These are phyloP conservation scores for Tapera naevia DNA, from an alignment of 2,797 vertebrate genomes.

Conservation along the genomic window DNA sequence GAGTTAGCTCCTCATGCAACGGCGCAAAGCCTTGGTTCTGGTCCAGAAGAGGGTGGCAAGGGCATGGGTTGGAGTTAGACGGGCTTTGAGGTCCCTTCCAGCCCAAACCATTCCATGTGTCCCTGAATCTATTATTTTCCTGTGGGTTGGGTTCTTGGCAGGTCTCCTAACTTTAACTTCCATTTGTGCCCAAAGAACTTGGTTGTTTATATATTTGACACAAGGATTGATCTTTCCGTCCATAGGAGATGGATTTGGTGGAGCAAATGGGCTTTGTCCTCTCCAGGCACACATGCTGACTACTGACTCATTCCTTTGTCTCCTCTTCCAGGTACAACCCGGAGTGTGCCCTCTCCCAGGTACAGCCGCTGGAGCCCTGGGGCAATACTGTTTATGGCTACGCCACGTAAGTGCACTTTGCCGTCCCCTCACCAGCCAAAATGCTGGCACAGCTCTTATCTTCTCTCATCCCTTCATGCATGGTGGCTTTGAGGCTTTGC, in stretches of 20 bases:
- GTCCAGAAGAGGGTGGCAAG: no score
- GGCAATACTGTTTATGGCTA: slow-evolving; percentile 92
- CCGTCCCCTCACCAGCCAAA: neutral
- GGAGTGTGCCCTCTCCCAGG: slow-evolving; percentile 76
- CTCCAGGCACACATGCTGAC: neutral
- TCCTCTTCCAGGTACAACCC: slow-evolving; percentile 82
- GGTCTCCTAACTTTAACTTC: neutral
- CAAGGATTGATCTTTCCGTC: neutral
- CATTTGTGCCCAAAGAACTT: neutral
- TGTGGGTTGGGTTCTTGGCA: neutral
- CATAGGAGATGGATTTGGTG: neutral
- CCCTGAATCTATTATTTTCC: neutral
- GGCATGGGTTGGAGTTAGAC: no score
- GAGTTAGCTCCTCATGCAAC: no score
- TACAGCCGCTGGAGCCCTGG: slow-evolving; percentile 81
- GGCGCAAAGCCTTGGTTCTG: no score
- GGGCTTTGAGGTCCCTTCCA: no score
- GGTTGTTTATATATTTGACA: neutral
- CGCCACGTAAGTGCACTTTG: slow-evolving; percentile 82
- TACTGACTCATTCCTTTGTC: neutral
- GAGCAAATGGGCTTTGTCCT: neutral
- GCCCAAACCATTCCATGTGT: no score
- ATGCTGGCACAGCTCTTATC: neutral
- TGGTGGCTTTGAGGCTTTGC: neutral
- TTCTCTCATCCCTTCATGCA: rapidly evolving